Evolutionary conservation across 2,113 vertebrate genomes (phyloP).

Genomic region (Salvelinus namaycush): DNA sequence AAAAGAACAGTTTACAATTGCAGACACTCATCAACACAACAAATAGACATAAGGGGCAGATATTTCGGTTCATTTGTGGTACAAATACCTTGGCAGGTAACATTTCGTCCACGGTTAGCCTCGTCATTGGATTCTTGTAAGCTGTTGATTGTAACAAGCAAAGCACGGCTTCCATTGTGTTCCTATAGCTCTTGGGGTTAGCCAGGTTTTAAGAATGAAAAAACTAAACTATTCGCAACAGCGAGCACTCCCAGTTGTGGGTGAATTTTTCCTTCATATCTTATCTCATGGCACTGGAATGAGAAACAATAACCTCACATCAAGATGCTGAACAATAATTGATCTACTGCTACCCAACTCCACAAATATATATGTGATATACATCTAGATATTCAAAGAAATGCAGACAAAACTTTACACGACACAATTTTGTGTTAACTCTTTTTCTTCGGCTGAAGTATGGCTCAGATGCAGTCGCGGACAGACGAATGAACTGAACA

Average conservation of each 20-base stretch:
- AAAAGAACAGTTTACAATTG: slow-evolving; percentile 65
- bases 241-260: neutral
- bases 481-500: slow-evolving; percentile 59
- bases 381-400: slow-evolving; percentile 62
- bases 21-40: slow-evolving; percentile 69
- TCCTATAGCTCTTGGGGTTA: slow-evolving; percentile 3
- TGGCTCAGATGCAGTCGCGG: slow-evolving; percentile 79
- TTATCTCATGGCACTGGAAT: slow-evolving; percentile 37
- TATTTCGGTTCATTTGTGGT: slow-evolving; percentile 1
- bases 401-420: slow-evolving; percentile 68
- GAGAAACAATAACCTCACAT: slow-evolving; percentile 54
- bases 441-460: slow-evolving; percentile 63
- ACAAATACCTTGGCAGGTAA: slow-evolving; percentile 14
- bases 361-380: slow-evolving; percentile 68
- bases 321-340: slow-evolving; percentile 62
- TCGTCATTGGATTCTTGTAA: slow-evolving; percentile 2
- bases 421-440: slow-evolving; percentile 59
- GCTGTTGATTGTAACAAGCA: slow-evolving; percentile 38
- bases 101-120: slow-evolving; percentile 6
- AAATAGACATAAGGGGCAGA: slow-evolving; percentile 43
- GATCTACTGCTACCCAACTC: slow-evolving; percentile 69
- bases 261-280: slow-evolving; percentile 12
- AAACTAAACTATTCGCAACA: neutral
- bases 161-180: slow-evolving; percentile 13
- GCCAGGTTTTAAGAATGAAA: neutral